A percentile compares a stretch with the other conserved stretches of the same genome.
phyloP scores from a whole-genome alignment of 2,113 vertebrate species.

The Empidonax alnorum region DNA sequence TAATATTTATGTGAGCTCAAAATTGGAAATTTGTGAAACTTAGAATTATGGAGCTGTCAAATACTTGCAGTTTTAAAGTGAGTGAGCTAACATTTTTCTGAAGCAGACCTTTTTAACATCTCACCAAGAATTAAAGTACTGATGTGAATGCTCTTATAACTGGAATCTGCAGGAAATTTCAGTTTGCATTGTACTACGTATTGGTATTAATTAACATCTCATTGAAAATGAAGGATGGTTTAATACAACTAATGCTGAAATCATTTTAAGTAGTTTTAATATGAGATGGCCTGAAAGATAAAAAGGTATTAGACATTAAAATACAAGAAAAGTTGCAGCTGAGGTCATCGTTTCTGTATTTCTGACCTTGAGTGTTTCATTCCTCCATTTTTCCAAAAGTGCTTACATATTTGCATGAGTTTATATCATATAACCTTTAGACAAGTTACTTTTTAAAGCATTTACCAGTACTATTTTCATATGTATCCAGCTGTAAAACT shows the following conservation, averaged over 20 bases:
- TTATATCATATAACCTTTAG: background rate
- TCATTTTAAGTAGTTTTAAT: constrained; percentile 1
- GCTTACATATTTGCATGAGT: background rate
- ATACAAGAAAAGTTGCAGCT: background rate
- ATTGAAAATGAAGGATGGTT: constrained; percentile 5
- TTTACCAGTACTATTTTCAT: constrained; percentile 16
- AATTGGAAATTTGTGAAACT: background rate
- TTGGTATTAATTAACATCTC: background rate
- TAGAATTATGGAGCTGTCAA: background rate
- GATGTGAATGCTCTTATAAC: background rate
- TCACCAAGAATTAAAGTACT: background rate
- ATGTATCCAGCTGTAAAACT: background rate
- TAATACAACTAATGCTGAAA: background rate
- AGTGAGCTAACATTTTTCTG: background rate
- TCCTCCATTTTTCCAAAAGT: background rate
- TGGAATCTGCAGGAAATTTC: background rate
- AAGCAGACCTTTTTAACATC: background rate
- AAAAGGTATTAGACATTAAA: background rate
- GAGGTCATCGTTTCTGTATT: background rate
- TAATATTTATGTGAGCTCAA: background rate
- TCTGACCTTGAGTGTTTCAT: background rate
- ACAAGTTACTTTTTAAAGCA: background rate
- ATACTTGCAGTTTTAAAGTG: background rate
- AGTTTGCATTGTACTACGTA: background rate
- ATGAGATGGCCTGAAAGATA: background rate